These are phyloP conservation scores for Anguilla obscura DNA, from an alignment of 2,797 vertebrate species.

Conservation along the genomic window DNA sequence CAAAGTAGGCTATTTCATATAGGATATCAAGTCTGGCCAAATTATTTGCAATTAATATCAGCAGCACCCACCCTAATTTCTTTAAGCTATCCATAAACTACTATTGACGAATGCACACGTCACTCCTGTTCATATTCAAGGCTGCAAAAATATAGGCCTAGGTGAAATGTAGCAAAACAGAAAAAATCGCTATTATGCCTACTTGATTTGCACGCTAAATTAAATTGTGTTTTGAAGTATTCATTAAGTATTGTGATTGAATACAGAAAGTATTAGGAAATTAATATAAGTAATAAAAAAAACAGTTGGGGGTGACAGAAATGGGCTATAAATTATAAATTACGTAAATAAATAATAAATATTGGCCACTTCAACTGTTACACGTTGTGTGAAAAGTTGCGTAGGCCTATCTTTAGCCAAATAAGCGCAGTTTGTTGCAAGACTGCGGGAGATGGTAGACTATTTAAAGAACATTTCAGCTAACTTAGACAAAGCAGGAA, in stretches of 20 bases:
- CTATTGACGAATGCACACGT: background rate
- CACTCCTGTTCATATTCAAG: background rate
- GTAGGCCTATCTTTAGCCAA: background rate
- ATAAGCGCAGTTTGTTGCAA: background rate
- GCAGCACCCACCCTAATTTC: background rate
- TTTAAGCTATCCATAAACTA: constrained; percentile 4
- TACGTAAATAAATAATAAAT: background rate
- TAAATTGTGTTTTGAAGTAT: background rate
- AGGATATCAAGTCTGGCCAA: background rate
- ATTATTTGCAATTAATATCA: background rate
- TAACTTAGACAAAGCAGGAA: constrained; percentile 18
- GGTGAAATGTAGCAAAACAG: background rate
- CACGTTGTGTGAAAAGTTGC: background rate
- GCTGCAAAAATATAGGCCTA: background rate
- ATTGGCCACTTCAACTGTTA: background rate
- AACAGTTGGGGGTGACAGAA: background rate
- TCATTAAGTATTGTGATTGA: background rate
- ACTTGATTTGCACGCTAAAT: background rate
- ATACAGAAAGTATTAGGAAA: background rate
- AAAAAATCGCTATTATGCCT: background rate
- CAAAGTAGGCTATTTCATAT: background rate
- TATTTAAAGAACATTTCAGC: background rate
- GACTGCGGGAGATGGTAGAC: background rate
- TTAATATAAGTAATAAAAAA: background rate
- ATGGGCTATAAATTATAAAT: background rate